phyloP scores from a whole-genome alignment of 1,140 invertebrate genomes.

The Neotoxoptera formosana region DNA sequence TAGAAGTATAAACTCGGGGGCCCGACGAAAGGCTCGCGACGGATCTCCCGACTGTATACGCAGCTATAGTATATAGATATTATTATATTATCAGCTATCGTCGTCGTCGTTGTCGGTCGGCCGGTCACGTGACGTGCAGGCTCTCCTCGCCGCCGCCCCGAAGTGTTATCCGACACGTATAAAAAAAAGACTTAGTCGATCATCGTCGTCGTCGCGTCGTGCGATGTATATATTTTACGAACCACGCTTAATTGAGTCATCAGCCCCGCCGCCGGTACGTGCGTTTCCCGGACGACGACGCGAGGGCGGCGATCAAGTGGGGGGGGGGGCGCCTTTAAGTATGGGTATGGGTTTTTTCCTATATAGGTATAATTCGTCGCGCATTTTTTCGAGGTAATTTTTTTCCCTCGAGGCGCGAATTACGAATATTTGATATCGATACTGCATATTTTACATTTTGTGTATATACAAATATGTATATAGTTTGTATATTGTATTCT shows the following conservation, averaged over 20 bases:
- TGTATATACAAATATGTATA: no score
- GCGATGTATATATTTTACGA: not conserved
- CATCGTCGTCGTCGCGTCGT: no score
- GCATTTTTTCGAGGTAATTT: not conserved
- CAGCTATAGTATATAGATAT: not conserved
- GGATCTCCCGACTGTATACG: not conserved
- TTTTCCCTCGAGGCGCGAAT: not conserved
- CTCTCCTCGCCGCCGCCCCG: not conserved
- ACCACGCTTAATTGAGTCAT: not conserved
- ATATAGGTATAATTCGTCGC: not conserved
- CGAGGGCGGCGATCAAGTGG: not conserved
- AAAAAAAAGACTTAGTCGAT: conserved; percentile 2
- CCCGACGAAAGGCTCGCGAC: not conserved
- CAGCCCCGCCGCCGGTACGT: no score
- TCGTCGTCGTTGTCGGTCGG: not conserved
- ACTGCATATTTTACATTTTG: not conserved
- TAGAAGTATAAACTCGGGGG: not conserved
- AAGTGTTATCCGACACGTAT: not conserved
- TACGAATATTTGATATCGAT: not conserved
- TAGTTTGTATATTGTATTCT: not conserved
- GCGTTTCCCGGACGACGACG: not conserved
- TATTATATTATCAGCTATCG: not conserved
- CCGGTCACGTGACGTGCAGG: not conserved
- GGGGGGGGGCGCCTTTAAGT: no score
- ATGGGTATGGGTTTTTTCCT: not conserved